phyloP scores from a whole-genome alignment of 2,797 vertebrate species.

The Enteromius afrohamiltoni region DNA sequence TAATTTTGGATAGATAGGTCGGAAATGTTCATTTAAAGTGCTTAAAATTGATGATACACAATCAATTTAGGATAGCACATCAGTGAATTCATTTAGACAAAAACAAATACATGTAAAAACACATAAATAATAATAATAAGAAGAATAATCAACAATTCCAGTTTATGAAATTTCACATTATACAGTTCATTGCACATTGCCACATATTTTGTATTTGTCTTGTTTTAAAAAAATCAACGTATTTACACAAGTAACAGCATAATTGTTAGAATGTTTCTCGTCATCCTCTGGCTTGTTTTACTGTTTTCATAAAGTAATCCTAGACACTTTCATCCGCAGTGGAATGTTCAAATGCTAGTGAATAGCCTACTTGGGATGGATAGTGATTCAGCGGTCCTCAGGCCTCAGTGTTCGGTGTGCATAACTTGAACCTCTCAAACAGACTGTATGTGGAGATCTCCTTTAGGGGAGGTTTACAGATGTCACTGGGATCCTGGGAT shows the following conservation, averaged over 20 bases:
- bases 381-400: constrained; percentile 55
- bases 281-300: constrained; percentile 30
- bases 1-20: constrained; percentile 68
- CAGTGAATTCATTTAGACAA: constrained; percentile 59
- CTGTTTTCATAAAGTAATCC: constrained; percentile 21
- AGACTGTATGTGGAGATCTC: constrained; percentile 1
- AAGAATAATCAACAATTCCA: constrained; percentile 69
- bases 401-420: constrained; percentile 53
- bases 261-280: constrained; percentile 21
- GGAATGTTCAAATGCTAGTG: constrained; percentile 31
- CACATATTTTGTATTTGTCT: constrained; percentile 77
- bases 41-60: constrained; percentile 83
- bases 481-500: constrained; percentile 21
- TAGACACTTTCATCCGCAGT: constrained; percentile 7
- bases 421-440: constrained; percentile 24
- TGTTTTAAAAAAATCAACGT: constrained; percentile 63
- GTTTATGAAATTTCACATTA: constrained; percentile 83
- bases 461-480: constrained; percentile 22
- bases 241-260: constrained; percentile 64
- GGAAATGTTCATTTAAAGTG: constrained; percentile 88
- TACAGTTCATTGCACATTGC: constrained; percentile 95
- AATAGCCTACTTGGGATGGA: constrained; percentile 17
- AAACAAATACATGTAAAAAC: constrained; percentile 76
- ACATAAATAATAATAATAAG: constrained; percentile 74
- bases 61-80: constrained; percentile 53